Conservation (phyloP, 2,797 vertebrate species). For the Urophycis tenuis region DNA sequence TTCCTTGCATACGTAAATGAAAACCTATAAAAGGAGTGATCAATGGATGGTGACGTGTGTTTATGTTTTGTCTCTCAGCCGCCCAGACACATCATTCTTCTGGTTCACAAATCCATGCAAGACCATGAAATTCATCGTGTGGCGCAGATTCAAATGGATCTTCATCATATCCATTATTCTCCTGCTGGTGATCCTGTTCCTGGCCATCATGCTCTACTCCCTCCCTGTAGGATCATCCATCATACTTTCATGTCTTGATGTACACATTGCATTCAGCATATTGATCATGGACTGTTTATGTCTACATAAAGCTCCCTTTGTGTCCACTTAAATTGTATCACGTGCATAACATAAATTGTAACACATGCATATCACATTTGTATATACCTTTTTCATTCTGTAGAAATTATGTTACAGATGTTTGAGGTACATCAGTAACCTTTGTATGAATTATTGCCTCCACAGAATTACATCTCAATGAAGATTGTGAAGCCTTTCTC, state of each 20-base stretch:
- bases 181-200: slow-evolving; percentile 79
- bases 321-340: too few species aligned
- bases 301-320: background rate
- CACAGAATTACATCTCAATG: slow-evolving; percentile 78
- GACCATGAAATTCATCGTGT: slow-evolving; percentile 92
- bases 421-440: background rate
- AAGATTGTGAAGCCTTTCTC: slow-evolving; percentile 73
- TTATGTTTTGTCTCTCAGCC: slow-evolving; percentile 65
- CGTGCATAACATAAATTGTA: background rate
- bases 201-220: slow-evolving; percentile 87
- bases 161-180: slow-evolving; percentile 79
- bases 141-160: slow-evolving; percentile 91
- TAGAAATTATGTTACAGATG: background rate
- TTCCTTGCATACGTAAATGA: background rate
- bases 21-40: background rate
- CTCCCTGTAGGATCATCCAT: slow-evolving; percentile 76
- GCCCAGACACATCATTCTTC: slow-evolving; percentile 96
- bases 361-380: background rate
- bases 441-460: slow-evolving; percentile 9
- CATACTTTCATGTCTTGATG: slow-evolving; percentile 10
- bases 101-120: slow-evolving; percentile 98
- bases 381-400: background rate
- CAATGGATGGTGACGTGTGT: background rate
- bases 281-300: background rate
- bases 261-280: background rate